phyloP scores from a whole-genome alignment of 2,113 vertebrate genomes.

The Tetrax tetrax region DNA sequence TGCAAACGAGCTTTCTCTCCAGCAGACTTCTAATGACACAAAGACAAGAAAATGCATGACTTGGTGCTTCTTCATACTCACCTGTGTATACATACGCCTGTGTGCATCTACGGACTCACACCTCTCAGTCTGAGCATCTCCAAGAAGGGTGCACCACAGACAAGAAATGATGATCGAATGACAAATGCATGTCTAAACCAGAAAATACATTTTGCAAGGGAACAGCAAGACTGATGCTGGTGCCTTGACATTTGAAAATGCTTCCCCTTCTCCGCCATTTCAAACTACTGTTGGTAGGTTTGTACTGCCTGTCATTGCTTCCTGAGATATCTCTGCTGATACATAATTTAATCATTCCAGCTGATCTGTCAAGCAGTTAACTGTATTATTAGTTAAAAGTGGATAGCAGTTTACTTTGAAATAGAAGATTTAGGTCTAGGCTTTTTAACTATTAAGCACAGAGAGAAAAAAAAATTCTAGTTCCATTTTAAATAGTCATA shows the following conservation, averaged over 20 bases:
- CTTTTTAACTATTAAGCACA: constrained; percentile 41
- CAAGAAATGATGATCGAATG: background rate
- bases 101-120: background rate
- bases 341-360: constrained; percentile 80
- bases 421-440: constrained; percentile 42
- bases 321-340: constrained; percentile 57
- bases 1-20: background rate
- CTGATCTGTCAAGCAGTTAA: constrained; percentile 71
- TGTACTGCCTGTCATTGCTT: constrained; percentile 69
- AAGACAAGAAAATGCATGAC: background rate
- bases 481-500: constrained; percentile 1
- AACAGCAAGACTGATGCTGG: constrained; percentile 28
- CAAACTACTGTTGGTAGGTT: constrained; percentile 63
- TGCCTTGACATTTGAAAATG: constrained; percentile 58
- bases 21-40: background rate
- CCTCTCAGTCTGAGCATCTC: background rate
- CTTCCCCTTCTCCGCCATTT: background rate
- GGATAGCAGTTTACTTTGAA: constrained; percentile 66
- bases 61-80: background rate
- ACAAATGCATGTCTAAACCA: background rate
- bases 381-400: constrained; percentile 74
- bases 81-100: fast-evolving
- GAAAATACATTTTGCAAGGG: constrained; percentile 7
- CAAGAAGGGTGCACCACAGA: background rate
- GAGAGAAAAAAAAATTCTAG: background rate